Evolutionary conservation across 2,888 invertebrate genomes (phyloP).

Genomic region (Argyresthia albistria): DNA sequence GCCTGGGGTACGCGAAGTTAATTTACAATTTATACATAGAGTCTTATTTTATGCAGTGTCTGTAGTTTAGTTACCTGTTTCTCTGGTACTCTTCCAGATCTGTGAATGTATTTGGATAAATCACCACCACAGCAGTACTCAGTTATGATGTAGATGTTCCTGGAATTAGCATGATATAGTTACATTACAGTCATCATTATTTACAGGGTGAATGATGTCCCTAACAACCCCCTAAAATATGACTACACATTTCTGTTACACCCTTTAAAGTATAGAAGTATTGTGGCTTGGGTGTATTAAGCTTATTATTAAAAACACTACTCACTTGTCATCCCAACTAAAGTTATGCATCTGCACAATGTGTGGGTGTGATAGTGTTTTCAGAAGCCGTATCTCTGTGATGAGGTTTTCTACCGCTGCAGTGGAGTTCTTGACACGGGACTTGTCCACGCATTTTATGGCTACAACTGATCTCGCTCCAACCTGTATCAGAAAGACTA

Average conservation of each 20-base stretch:
- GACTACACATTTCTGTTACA: no score
- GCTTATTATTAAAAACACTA: slow-evolving; percentile 9
- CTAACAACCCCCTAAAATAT: no score
- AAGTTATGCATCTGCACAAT: slow-evolving; percentile 90
- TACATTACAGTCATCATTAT: no score
- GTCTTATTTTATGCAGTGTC: no score
- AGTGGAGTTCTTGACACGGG: slow-evolving; percentile 74
- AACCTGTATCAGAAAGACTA: slow-evolving; percentile 38
- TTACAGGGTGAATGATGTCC: no score
- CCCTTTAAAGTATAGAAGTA: no score
- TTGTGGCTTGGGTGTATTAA: no score
- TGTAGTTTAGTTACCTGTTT: slow-evolving; percentile 31
- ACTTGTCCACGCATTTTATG: slow-evolving; percentile 86
- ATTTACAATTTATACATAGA: no score
- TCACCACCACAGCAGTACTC: slow-evolving; percentile 91
- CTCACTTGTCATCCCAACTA: slow-evolving; percentile 80
- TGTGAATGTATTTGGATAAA: slow-evolving; percentile 82
- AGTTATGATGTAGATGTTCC: slow-evolving; percentile 88
- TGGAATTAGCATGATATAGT: slow-evolving; percentile 22
- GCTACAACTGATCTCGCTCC: slow-evolving; percentile 79
- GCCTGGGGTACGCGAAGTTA: no score
- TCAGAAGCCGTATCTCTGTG: slow-evolving; percentile 86
- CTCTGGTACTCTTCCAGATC: slow-evolving; percentile 78
- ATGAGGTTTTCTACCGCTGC: slow-evolving; percentile 85
- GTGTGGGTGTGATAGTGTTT: slow-evolving; percentile 83